Conservation (phyloP, 1,140 invertebrate species). For the Pogonomyrmex californicus region DNA sequence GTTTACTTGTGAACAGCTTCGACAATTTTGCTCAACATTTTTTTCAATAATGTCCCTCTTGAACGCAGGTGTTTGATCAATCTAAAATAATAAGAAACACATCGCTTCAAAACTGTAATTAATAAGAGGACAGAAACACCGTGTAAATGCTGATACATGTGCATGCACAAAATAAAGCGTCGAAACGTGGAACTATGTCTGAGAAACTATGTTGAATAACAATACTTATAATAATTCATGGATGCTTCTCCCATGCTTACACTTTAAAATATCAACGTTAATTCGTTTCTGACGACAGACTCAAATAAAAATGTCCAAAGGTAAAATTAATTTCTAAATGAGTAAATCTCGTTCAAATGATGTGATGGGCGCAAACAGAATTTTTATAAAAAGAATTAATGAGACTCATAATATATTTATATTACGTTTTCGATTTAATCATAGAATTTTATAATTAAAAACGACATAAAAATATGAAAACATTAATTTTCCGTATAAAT, state of each 20-base stretch:
- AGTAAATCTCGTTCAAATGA: slow-evolving; percentile 14
- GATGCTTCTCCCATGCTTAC: slow-evolving; percentile 3
- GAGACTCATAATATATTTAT: not conserved
- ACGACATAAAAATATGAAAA: not conserved
- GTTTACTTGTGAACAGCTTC: not conserved
- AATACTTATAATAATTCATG: slow-evolving; percentile 22
- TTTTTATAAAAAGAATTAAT: slow-evolving; percentile 38
- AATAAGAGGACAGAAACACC: slow-evolving; percentile 31
- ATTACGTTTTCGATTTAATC: slow-evolving; percentile 2
- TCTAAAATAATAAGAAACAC: slow-evolving; percentile 7
- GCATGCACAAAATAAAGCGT: slow-evolving; percentile 46
- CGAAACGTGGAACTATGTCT: not conserved
- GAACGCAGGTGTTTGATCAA: not conserved
- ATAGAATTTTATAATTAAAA: slow-evolving; percentile 21
- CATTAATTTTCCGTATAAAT: slow-evolving; percentile 11
- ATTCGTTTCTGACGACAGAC: not conserved
- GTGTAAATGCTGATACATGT: slow-evolving; percentile 31
- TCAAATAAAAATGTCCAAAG: not conserved
- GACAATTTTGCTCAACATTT: not conserved
- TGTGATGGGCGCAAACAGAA: not conserved
- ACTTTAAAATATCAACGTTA: slow-evolving; percentile 7
- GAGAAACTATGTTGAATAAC: slow-evolving; percentile 22
- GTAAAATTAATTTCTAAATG: slow-evolving; percentile 17
- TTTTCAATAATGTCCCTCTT: not conserved
- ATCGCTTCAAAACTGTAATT: slow-evolving; percentile 11